Evolutionary conservation across 2,888 invertebrate species (phyloP), one percentile per base, ranked within the genome.

Genomic region (Panzeria rudis): DNA sequence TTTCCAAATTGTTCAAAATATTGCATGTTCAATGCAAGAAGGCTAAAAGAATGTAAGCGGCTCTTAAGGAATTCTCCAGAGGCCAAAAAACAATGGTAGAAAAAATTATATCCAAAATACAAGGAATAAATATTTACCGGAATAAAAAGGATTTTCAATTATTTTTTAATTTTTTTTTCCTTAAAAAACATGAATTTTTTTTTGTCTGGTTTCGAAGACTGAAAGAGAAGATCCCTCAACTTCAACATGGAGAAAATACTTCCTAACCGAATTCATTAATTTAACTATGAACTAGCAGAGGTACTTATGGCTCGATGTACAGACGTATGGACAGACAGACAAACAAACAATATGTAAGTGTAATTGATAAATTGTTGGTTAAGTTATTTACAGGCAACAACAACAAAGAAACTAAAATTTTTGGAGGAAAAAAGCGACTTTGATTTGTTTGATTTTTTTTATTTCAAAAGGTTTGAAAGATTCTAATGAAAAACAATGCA

Each of bases 321-420:
- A 23, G n/a, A 41, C 75, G n/a, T n/a, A 5, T 17, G 20, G 17
- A 66, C 56, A 15, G 35, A 32, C 41, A 17, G 69, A 29, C n/a
- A 17, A 52, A 11, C 68, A 50, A 29, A 69, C 68, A 68, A 80
- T 61, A 52, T 29, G 56, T 25, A 59, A 68, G 52, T 35, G 80
- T 66, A 77, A 76, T 84, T 84, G 80, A 84, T 84, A 76, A 84
- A 80, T 84, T 84, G 80, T 56, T 73, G 41, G 80, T 68, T 66
- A 73, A 80, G 52, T 50, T 29, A 50, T 47, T 54, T 61, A 44
- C 56, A 66, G 35, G 35, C 54, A 64, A 44, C 20, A 47, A 13
- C 32, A 54, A 25, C 64, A 68, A 66, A 59, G 66, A 23, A 64
- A 54, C 13, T 64, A 17, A 29, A 13, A 35, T 20, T 50, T 20